Base-by-base conservation (phyloP, 2,797 vertebrate species). In the Gymnoscopelus microlampas region DNA sequence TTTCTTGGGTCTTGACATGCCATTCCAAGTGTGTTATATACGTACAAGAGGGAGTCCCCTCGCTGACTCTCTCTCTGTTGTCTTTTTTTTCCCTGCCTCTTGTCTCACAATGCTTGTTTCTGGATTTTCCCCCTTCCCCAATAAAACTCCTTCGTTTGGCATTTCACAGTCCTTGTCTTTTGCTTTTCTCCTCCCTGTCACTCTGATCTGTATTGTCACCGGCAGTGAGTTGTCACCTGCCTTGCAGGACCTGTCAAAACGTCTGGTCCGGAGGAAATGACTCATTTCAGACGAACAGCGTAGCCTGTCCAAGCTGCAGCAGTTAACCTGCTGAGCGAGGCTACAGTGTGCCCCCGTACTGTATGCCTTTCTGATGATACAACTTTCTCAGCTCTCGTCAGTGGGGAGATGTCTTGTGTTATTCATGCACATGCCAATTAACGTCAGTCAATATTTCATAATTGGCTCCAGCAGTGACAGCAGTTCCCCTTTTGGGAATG, bases 311-410 rank as follows among this genome's bases (percentile, higher is more conserved):
- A 5, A 1, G 48, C 56, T 62, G 78, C 81, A 71, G 68, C 61
- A 0, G 62, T 50, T 60, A 63, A 63, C 71, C 82, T 57, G 83
- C 85, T 61, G 67, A 73, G 55, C 63, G 0, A 12, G 35, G 50
- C 71, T 66, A 65, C 68, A 24, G 23, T 48, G 4, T 50, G 47
- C 60, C 26, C 26, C 26, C 13, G 35, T 1, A 57, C 26, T n/a
- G 35, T 1, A 57, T 29, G 55, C 23, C 55, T 55, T 74, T 68
- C 26, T 44, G 14, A 60, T 63, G 71, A 63, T 61, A 68, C 60
- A 61, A 67, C 69, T 61, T 77, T 26, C 67, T n/a, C 26, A 51
- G 60, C 49, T 47, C 62, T 65, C 58, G 15, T 51, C 60, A 0
- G 56, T 58, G 49, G 49, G 12, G 49, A 13, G 49, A n/a, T 35